phyloP scores from a whole-genome alignment of 2,113 vertebrate species.

The Mormoops blainvillei region DNA sequence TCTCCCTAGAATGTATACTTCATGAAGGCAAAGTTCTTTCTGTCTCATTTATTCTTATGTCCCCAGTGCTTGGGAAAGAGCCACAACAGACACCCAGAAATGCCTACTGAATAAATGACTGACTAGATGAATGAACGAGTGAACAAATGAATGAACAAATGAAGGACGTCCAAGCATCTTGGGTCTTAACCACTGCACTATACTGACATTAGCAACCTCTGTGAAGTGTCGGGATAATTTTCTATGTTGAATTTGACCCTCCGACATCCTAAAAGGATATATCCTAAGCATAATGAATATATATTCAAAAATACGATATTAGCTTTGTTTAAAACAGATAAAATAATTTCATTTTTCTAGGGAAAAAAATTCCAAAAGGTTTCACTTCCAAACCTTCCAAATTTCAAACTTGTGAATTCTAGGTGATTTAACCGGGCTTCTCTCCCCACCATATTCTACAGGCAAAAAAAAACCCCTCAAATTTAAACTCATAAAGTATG shows the following conservation, averaged over 20 bases:
- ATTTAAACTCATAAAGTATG: slow-evolving; percentile 7
- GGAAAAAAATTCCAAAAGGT: not conserved
- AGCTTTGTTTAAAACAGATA: not conserved
- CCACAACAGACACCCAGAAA: not conserved
- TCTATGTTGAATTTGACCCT: not conserved
- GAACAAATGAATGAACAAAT: not conserved
- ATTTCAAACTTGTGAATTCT: slow-evolving; percentile 14
- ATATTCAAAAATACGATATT: not conserved
- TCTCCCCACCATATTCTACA: not conserved
- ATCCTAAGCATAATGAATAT: not conserved
- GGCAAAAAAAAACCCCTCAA: not conserved
- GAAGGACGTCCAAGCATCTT: not conserved
- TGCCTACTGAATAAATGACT: not conserved
- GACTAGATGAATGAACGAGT: not conserved
- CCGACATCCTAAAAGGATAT: not conserved
- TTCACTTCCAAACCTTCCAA: not conserved
- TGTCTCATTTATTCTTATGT: not conserved
- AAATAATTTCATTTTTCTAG: not conserved
- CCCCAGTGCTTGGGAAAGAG: not conserved
- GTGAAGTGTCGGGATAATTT: not conserved
- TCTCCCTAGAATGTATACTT: not conserved
- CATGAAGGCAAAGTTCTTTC: not conserved
- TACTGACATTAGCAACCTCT: not conserved
- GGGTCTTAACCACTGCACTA: not conserved
- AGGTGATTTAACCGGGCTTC: not conserved